Evolutionary conservation across 1,140 invertebrate species (phyloP).

Genomic region (Solenopsis invicta): DNA sequence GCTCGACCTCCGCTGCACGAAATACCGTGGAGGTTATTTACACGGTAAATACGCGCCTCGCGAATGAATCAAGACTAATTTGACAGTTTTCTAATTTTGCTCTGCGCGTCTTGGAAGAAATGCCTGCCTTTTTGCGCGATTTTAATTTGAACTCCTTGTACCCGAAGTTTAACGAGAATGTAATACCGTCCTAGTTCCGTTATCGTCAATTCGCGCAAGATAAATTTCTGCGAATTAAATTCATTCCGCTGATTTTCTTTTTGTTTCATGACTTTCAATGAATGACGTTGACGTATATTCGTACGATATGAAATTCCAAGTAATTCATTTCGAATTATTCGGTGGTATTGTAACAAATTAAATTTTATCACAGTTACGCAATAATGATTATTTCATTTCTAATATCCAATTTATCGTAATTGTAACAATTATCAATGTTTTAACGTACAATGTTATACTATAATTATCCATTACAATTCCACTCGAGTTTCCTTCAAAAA

Average conservation of each 20-base stretch:
- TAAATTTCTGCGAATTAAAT: conserved; percentile 15
- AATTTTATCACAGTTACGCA: neutral
- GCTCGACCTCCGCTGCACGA: conserved; percentile 26
- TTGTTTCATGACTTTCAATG: neutral
- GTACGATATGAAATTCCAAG: neutral
- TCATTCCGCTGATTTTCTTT: neutral
- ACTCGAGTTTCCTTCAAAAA: neutral
- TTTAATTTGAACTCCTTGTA: conserved; percentile 26
- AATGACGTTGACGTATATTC: conserved; percentile 15
- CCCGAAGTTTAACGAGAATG: conserved; percentile 1
- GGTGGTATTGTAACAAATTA: neutral
- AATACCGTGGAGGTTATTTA: conserved; percentile 48
- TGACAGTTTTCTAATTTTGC: conserved; percentile 52
- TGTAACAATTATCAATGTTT: neutral
- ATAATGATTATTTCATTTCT: conserved; percentile 9
- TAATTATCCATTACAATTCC: neutral
- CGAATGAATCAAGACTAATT: conserved; percentile 52
- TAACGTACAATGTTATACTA: neutral
- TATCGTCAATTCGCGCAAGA: neutral
- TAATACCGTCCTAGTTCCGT: neutral
- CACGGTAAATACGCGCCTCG: conserved; percentile 45
- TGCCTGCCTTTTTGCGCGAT: neutral
- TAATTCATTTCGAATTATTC: neutral
- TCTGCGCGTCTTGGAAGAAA: neutral
- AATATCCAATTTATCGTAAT: neutral